Conservation (phyloP, 2,797 vertebrate genomes). For the Coluber constrictor region DNA sequence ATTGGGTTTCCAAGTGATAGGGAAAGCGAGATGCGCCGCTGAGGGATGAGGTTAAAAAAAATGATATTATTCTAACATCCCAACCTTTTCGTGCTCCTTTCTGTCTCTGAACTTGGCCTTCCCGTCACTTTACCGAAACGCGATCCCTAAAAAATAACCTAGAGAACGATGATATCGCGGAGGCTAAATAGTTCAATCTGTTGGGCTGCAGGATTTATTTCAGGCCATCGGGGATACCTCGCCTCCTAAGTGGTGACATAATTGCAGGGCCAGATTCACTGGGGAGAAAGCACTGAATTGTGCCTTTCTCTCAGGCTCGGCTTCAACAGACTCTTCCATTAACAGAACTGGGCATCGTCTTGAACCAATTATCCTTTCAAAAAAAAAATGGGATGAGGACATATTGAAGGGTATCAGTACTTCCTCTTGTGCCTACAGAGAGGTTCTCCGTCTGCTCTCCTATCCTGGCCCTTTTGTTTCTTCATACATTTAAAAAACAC, state of each 20-base stretch:
- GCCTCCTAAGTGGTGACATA: constrained; percentile 95
- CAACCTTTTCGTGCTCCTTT: constrained; percentile 59
- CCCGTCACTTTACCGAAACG: constrained; percentile 85
- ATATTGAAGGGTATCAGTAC: constrained; percentile 20
- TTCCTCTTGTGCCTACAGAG: neutral
- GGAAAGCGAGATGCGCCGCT: neutral
- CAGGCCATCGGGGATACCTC: constrained; percentile 90
- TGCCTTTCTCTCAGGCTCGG: constrained; percentile 58
- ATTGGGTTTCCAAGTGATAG: neutral
- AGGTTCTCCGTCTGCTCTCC: neutral
- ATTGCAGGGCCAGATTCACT: constrained; percentile 73
- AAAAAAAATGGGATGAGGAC: neutral
- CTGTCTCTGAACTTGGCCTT: constrained; percentile 94
- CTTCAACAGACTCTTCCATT: constrained; percentile 54
- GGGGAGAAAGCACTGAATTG: constrained; percentile 52
- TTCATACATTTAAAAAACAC: neutral
- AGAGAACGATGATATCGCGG: constrained; percentile 83
- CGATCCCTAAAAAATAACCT: constrained; percentile 70
- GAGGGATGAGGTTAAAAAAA: constrained; percentile 40
- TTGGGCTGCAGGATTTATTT: constrained; percentile 89
- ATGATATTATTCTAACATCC: constrained; percentile 60
- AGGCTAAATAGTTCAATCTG: constrained; percentile 76
- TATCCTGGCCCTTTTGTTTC: neutral
- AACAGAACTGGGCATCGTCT: constrained; percentile 2
- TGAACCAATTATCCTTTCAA: constrained; percentile 12